A percentile compares a stretch with the other conserved stretches of the same genome.
phyloP scores from a whole-genome alignment of 2,888 invertebrate species.

The Mermis nigrescens region DNA sequence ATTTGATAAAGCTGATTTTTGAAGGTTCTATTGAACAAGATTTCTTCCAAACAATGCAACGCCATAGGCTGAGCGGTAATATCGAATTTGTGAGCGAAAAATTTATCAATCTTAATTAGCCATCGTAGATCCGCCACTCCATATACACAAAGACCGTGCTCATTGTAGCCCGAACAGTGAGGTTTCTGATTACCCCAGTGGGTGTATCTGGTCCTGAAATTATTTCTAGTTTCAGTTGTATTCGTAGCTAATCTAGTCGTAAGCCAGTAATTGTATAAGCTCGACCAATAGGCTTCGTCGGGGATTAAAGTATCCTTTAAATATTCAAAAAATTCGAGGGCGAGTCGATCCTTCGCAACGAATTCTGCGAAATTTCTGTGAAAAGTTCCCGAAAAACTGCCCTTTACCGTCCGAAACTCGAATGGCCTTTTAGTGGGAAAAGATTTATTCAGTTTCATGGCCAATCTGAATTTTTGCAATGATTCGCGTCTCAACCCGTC shows the following conservation, averaged over 20 bases:
- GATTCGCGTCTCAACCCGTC: background rate
- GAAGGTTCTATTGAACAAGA: slow-evolving; percentile 23
- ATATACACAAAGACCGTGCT: slow-evolving; percentile 29
- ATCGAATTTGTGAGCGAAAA: slow-evolving; percentile 32
- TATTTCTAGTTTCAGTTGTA: background rate
- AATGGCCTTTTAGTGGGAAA: background rate
- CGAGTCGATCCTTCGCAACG: background rate
- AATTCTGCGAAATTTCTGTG: slow-evolving; percentile 8
- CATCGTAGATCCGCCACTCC: slow-evolving; percentile 25
- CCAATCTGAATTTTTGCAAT: background rate
- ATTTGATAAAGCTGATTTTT: too few relatives aligned
- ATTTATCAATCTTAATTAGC: slow-evolving; percentile 17
- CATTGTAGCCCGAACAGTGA: slow-evolving; percentile 23
- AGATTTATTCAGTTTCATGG: background rate
- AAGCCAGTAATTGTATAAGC: slow-evolving; percentile 3
- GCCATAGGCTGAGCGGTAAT: slow-evolving; percentile 24
- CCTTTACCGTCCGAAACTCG: slow-evolving; percentile 3
- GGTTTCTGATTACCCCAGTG: slow-evolving; percentile 10
- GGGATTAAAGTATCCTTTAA: slow-evolving; percentile 9
- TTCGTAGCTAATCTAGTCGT: background rate
- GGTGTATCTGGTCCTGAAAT: slow-evolving; percentile 11
- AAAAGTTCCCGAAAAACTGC: slow-evolving; percentile 10
- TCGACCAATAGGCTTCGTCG: slow-evolving; percentile 13
- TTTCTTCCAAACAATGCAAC: slow-evolving; percentile 29
- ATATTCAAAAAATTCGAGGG: slow-evolving; percentile 1